phyloP scores from a whole-genome alignment of 2,797 vertebrate genomes.

The Avahi laniger region DNA sequence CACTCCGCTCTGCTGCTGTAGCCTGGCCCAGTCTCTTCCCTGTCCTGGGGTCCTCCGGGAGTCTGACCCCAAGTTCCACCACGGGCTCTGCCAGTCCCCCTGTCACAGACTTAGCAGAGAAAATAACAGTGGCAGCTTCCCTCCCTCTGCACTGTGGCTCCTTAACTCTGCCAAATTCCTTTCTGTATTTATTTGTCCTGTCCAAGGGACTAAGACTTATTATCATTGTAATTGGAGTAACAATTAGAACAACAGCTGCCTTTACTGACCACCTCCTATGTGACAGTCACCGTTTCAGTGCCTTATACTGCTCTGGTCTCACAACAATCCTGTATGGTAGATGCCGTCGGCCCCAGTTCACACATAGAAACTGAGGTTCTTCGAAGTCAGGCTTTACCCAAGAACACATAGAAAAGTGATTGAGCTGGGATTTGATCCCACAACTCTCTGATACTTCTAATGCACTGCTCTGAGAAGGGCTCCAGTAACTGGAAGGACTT shows the following conservation, averaged over 20 bases:
- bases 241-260: background rate
- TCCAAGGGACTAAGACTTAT: background rate
- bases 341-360: background rate
- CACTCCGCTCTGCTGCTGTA: accelerated
- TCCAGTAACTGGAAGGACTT: background rate
- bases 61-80: background rate
- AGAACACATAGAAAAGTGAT: background rate
- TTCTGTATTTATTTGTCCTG: background rate
- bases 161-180: background rate
- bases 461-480: background rate
- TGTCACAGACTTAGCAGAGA: background rate
- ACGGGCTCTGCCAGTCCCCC: background rate
- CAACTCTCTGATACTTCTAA: background rate
- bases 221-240: background rate
- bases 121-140: background rate
- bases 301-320: background rate
- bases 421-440: background rate
- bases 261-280: background rate
- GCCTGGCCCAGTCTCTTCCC: background rate
- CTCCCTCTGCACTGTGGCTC: background rate
- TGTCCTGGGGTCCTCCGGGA: background rate
- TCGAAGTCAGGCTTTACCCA: background rate
- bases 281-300: background rate
- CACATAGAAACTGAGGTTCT: background rate
- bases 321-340: background rate